Percentiles rank a stretch among this genome's conserved stretches.
These are phyloP conservation scores for Fistularia tabacaria DNA, from an alignment of 2,797 vertebrate species.

Conservation along the genomic window DNA sequence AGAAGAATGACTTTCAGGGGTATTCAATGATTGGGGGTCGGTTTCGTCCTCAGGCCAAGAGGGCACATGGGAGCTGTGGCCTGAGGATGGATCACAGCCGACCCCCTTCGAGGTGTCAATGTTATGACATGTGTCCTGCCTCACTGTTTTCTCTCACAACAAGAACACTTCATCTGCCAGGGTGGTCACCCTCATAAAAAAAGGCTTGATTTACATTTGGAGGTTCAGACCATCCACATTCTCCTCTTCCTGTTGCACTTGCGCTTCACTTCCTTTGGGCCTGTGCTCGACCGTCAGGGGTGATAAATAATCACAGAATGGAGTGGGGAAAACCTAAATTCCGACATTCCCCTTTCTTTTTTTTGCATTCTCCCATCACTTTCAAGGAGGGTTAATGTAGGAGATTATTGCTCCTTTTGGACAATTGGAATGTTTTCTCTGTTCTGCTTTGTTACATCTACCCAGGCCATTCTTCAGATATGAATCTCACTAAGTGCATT, in stretches of 20 bases:
- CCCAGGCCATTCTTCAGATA: constrained; percentile 47
- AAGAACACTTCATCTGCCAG: constrained; percentile 82
- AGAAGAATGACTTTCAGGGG: constrained; percentile 30
- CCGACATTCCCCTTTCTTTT: constrained; percentile 12
- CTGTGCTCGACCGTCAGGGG: constrained; percentile 39
- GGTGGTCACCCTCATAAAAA: constrained; percentile 91
- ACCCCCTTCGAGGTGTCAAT: constrained; percentile 78
- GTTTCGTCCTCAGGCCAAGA: constrained; percentile 45
- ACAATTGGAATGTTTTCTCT: constrained; percentile 45
- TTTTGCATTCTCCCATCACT: constrained; percentile 10
- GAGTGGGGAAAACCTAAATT: constrained; percentile 55
- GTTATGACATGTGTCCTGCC: constrained; percentile 86
- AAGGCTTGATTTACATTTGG: constrained; percentile 83
- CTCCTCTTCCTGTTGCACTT: constrained; percentile 82
- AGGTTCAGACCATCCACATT: constrained; percentile 78
- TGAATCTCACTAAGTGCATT: constrained; percentile 38
- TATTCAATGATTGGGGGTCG: constrained; percentile 13
- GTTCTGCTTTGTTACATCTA: constrained; percentile 44
- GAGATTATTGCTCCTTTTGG: constrained; percentile 32
- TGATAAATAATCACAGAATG: constrained; percentile 69
- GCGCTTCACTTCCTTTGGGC: constrained; percentile 77
- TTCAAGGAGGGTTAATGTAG: constrained; percentile 32
- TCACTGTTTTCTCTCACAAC: constrained; percentile 93
- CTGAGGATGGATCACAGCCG: constrained; percentile 64
- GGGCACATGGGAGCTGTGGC: constrained; percentile 65